Conservation (phyloP, 2,797 vertebrate genomes). For the Fistularia tabacaria region DNA sequence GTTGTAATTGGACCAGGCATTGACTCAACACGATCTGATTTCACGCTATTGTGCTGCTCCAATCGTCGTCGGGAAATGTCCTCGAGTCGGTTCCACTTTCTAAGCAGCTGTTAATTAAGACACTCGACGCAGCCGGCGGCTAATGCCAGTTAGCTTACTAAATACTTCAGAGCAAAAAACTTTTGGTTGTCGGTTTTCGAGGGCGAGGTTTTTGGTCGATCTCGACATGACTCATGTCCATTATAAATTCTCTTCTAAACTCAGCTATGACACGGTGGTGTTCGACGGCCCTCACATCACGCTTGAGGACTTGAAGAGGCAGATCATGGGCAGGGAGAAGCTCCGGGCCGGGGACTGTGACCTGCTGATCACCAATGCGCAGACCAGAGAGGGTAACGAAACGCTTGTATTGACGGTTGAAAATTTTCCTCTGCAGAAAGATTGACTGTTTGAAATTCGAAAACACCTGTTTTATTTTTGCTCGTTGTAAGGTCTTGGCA, state of each 20-base stretch:
- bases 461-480: conserved; percentile 56
- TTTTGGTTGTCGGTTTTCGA: background rate
- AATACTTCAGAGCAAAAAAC: conserved; percentile 21
- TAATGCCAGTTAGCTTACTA: conserved; percentile 52
- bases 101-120: conserved; percentile 29
- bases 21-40: conserved; percentile 1
- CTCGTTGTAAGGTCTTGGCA: conserved; percentile 35
- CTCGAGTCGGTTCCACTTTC: conserved; percentile 30
- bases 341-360: conserved; percentile 92
- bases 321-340: conserved; percentile 94
- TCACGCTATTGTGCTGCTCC: conserved; percentile 11
- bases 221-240: conserved; percentile 89
- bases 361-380: conserved; percentile 94
- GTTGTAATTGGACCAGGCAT: conserved; percentile 27
- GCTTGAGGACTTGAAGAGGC: conserved; percentile 89
- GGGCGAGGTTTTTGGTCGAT: background rate
- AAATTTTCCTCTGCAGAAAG: background rate
- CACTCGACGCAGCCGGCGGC: conserved; percentile 29
- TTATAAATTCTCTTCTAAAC: conserved; percentile 97
- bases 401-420: background rate
- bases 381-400: conserved; percentile 91
- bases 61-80: conserved; percentile 29
- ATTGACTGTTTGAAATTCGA: conserved; percentile 15
- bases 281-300: conserved; percentile 93
- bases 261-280: conserved; percentile 93